These are phyloP conservation scores for Chaetodon trifasciatus DNA, from an alignment of 2,797 vertebrate genomes.

Conservation along the genomic window DNA sequence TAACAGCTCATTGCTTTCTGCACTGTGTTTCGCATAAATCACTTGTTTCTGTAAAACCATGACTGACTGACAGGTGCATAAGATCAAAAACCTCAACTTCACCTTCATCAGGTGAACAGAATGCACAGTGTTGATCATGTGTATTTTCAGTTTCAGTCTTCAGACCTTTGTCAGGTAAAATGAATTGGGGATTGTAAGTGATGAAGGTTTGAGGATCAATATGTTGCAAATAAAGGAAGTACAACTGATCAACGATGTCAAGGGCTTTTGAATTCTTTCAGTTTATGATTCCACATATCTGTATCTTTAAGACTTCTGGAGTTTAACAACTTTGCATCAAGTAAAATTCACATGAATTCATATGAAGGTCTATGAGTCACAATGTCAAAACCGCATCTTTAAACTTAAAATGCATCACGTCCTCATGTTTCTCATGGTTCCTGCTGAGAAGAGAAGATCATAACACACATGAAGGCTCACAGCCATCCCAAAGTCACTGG, in stretches of 20 bases:
- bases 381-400: background rate
- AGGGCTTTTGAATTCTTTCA: background rate
- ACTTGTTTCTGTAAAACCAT: background rate
- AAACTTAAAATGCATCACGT: background rate
- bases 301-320: background rate
- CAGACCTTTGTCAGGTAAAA: background rate
- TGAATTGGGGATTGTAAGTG: background rate
- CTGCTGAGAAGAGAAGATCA: background rate
- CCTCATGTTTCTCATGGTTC: too few relatives aligned
- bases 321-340: background rate
- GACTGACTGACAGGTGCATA: background rate
- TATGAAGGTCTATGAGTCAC: background rate
- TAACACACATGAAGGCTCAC: background rate
- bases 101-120: background rate
- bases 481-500: background rate
- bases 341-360: background rate
- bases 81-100: background rate
- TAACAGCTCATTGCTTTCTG: background rate
- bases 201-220: background rate
- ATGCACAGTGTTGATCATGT: background rate
- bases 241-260: background rate
- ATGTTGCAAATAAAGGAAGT: background rate
- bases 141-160: background rate
- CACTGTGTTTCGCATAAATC: background rate
- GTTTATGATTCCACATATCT: background rate